phyloP scores from a whole-genome alignment of 2,797 vertebrate genomes.

The Novumbra hubbsi region DNA sequence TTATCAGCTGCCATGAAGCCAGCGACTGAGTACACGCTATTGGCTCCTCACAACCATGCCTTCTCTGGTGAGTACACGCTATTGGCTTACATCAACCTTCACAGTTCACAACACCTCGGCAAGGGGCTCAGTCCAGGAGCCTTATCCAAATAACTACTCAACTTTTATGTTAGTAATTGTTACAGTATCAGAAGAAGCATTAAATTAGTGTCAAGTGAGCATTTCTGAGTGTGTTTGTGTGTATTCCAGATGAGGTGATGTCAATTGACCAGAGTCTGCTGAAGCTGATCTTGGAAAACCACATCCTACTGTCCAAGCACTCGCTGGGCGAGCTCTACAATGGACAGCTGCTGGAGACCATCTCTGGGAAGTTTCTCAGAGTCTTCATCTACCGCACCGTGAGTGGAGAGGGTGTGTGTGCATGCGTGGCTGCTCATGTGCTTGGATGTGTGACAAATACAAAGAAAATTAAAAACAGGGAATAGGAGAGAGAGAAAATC shows the following conservation, averaged over 20 bases:
- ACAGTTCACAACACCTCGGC: not conserved
- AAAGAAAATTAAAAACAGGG: not conserved
- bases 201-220: too few species aligned
- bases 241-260: slow-evolving; percentile 80
- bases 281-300: slow-evolving; percentile 87
- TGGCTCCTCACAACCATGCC: not conserved
- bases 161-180: not conserved
- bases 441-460: not conserved
- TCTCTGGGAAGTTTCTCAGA: slow-evolving; percentile 86
- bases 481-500: not conserved
- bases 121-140: not conserved
- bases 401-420: slow-evolving; percentile 53
- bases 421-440: not conserved
- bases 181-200: too few species aligned
- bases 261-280: slow-evolving; percentile 80
- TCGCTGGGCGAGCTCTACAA: slow-evolving; percentile 90
- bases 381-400: slow-evolving; percentile 97
- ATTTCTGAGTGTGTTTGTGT: not conserved
- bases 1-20: slow-evolving; percentile 78
- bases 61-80: slow-evolving; percentile 77
- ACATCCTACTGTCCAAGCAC: slow-evolving; percentile 89
- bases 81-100: not conserved
- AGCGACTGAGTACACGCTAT: slow-evolving; percentile 78
- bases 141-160: not conserved
- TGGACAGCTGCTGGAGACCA: slow-evolving; percentile 88